Conservation (phyloP, 2,888 invertebrate species). For the Allophyes oxyacanthae region DNA sequence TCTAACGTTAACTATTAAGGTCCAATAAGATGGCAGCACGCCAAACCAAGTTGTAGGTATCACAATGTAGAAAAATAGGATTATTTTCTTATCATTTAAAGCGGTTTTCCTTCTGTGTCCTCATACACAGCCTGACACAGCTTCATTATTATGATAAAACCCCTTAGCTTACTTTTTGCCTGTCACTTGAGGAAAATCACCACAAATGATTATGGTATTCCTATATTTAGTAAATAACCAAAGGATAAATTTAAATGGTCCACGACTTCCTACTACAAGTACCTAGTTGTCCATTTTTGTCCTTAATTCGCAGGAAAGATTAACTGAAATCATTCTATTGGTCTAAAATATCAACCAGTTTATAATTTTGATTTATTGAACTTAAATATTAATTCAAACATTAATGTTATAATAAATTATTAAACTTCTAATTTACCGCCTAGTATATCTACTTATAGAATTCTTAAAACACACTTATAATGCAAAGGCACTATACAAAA, state of each 20-base stretch:
- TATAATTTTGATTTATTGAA: too few relatives aligned
- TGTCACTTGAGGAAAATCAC: constrained; percentile 30
- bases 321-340: constrained; percentile 2
- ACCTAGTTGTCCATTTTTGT: background rate
- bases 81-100: constrained; percentile 48
- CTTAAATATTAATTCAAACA: too few relatives aligned
- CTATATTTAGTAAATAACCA: too few relatives aligned
- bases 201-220: background rate
- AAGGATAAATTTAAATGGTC: too few relatives aligned
- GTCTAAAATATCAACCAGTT: too few relatives aligned
- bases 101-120: constrained; percentile 39
- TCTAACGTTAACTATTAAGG: constrained; percentile 49
- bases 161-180: background rate
- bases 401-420: too few relatives aligned
- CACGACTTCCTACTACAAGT: too few relatives aligned
- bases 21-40: constrained; percentile 38
- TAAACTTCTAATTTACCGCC: too few relatives aligned
- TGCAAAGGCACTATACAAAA: too few relatives aligned
- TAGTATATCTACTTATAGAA: too few relatives aligned
- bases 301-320: constrained; percentile 9
- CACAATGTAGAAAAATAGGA: constrained; percentile 24
- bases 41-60: constrained; percentile 25
- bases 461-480: too few relatives aligned
- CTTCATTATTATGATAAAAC: constrained; percentile 9
- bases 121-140: constrained; percentile 26